Conservation (phyloP, 2,888 invertebrate species). For the Eristalis tenax region DNA sequence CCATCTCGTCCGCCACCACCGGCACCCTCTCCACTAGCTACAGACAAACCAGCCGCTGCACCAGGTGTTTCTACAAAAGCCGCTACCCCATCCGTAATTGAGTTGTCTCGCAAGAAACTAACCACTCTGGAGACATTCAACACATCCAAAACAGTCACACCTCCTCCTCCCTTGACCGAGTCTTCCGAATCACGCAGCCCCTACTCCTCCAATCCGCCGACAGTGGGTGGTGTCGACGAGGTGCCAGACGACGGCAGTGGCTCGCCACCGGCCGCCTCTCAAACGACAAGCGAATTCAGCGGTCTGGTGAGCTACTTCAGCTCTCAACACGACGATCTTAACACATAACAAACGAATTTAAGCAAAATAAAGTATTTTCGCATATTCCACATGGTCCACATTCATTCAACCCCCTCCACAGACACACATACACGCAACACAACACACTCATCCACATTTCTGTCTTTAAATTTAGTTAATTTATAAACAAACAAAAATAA, state of each 20-base stretch:
- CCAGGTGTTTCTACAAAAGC: slow-evolving; percentile 75
- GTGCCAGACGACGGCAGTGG: slow-evolving; percentile 65
- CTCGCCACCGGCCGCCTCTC: slow-evolving; percentile 71
- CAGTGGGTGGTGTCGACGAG: slow-evolving; percentile 68
- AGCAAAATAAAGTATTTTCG: slow-evolving; percentile 73
- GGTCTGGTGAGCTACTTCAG: slow-evolving; percentile 96
- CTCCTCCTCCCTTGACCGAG: slow-evolving; percentile 75
- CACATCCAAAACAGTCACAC: slow-evolving; percentile 67
- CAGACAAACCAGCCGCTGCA: slow-evolving; percentile 73
- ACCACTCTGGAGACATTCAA: slow-evolving; percentile 79
- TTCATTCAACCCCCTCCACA: slow-evolving; percentile 26
- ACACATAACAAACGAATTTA: slow-evolving; percentile 84
- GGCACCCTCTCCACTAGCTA: slow-evolving; percentile 46
- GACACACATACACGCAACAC: too few species aligned
- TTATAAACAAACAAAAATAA: slow-evolving; percentile 43
- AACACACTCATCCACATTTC: slow-evolving; percentile 40
- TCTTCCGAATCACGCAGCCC: slow-evolving; percentile 76
- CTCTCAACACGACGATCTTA: slow-evolving; percentile 94
- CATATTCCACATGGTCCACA: slow-evolving; percentile 43
- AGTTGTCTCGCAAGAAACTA: slow-evolving; percentile 77
- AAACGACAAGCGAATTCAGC: slow-evolving; percentile 88
- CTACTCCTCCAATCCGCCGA: slow-evolving; percentile 68
- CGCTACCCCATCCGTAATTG: slow-evolving; percentile 75
- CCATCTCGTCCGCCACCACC: slow-evolving; percentile 74
- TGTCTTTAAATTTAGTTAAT: slow-evolving; percentile 56